phyloP scores from a whole-genome alignment of 1,140 invertebrate genomes.

The Caenorhabditis latens region DNA sequence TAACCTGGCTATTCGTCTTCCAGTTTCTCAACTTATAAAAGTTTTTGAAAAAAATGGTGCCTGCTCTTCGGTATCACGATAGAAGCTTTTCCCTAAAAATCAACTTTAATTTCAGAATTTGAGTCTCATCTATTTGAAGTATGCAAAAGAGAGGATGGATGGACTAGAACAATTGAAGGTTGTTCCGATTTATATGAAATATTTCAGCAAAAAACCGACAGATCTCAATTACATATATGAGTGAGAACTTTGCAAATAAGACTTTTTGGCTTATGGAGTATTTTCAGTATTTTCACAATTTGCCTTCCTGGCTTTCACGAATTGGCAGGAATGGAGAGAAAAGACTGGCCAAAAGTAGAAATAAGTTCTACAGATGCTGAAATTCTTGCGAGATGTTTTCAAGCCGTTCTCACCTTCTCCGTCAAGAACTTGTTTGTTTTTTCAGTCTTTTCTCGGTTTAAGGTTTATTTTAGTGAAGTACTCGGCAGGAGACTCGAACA shows the following conservation, averaged over 20 bases:
- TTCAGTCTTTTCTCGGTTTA: not conserved
- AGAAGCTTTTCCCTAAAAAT: not conserved
- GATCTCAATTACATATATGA: conserved; percentile 38
- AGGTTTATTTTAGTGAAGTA: conserved; percentile 1
- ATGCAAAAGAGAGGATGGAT: not conserved
- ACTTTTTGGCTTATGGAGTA: too few relatives aligned
- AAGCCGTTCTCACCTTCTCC: not conserved
- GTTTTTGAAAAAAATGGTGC: conserved; percentile 1
- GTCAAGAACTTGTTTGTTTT: not conserved
- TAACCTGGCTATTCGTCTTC: not conserved
- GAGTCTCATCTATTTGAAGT: conserved; percentile 49
- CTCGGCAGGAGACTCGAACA: not conserved
- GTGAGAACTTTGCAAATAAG: not conserved
- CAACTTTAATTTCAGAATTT: conserved; percentile 34
- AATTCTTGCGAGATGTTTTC: not conserved
- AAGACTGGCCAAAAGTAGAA: conserved; percentile 15
- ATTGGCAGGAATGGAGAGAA: conserved; percentile 1
- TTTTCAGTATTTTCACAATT: conserved; percentile 38
- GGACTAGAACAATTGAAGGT: not conserved
- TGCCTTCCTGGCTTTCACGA: conserved; percentile 24
- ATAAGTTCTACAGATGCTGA: not conserved
- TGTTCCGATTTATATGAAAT: conserved; percentile 7
- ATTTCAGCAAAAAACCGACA: not conserved
- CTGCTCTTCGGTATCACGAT: not conserved
- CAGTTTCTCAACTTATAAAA: conserved; percentile 3